A percentile compares a stretch with the other conserved stretches of the same genome.
Evolutionary conservation across 2,113 vertebrate genomes (phyloP).

Genomic region (Gnathonemus echidnorhynchus): DNA sequence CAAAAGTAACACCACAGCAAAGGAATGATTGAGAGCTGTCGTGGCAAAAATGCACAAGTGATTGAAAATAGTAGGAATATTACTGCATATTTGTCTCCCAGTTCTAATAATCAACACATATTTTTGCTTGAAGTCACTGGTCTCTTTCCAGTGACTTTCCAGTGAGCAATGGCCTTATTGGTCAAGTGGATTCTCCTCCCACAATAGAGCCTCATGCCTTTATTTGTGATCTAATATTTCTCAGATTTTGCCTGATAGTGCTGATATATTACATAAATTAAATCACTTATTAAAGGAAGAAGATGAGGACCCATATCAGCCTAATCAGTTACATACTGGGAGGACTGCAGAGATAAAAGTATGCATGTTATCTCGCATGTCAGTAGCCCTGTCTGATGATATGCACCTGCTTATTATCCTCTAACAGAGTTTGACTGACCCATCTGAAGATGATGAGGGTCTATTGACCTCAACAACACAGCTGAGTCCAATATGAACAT

Average conservation of each 20-base stretch:
- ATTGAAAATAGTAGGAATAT: not conserved
- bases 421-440: too few relatives aligned
- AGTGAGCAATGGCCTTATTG: not conserved
- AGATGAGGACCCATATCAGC: too few relatives aligned
- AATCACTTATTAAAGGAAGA: too few relatives aligned
- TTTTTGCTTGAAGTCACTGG: not conserved
- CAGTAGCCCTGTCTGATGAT: too few relatives aligned
- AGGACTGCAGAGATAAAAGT: too few relatives aligned
- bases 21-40: not conserved
- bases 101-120: not conserved
- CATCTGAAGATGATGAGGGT: too few relatives aligned
- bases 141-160: not conserved
- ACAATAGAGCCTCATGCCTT: not conserved
- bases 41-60: not conserved
- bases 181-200: not conserved
- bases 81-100: not conserved
- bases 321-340: too few relatives aligned
- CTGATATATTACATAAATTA: not conserved
- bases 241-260: not conserved
- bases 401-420: not conserved
- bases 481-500: too few relatives aligned
- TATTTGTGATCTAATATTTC: not conserved
- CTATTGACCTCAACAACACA: too few relatives aligned
- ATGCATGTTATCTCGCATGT: too few relatives aligned
- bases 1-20: not conserved